Base-by-base conservation (phyloP, 2,113 vertebrate species). In the Pagrus major region DNA sequence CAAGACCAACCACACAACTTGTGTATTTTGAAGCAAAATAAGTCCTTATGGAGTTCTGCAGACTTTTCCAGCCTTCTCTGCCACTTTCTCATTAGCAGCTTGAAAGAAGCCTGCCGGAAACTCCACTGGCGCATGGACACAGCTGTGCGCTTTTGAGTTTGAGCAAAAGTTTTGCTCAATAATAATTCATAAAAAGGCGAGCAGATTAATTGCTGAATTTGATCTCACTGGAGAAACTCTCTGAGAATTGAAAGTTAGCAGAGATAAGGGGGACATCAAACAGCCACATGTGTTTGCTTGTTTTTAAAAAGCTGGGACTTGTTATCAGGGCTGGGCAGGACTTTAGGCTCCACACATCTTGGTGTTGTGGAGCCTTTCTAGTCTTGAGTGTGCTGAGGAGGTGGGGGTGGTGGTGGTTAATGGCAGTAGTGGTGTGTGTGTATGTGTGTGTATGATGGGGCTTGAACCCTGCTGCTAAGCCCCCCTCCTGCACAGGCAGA, bases 211-310 rank as follows among this genome's bases (percentile, higher is more conserved):
- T 90, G 87, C 77, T 73, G 86, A 93, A 94, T 93, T 93, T 93
- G 91, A 94, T 94, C 89, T 94, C 69, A 5, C 79, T 55, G 20
- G 87, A 92, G 88, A 92, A 90, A 91, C 72, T 88, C 84, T 88
- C 71, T 67, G 80, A 90, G 89, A 85, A 94, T 93, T 92, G 85
- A 88, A 92, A 95, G 91, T 94, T 91, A 83, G 25, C 60, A 66
- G 52, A 84, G 94, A 95, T 95, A 95, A 94, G 92, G 75, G 33
- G 23, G 86, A 95, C 96, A 96, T 96, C 95, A 97, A 97, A 96
- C 88, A 91, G 93, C 91, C 95, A 94, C 94, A 94, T 95, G 96
- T 95, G 96, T 96, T 96, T 95, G 93, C 95, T 95, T 96, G 93
- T 95, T 96, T 95, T 93, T 94, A 93, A 89, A 96, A 96, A 94